Conservation (phyloP, 1,140 invertebrate genomes). For the Monomorium pharaonis region DNA sequence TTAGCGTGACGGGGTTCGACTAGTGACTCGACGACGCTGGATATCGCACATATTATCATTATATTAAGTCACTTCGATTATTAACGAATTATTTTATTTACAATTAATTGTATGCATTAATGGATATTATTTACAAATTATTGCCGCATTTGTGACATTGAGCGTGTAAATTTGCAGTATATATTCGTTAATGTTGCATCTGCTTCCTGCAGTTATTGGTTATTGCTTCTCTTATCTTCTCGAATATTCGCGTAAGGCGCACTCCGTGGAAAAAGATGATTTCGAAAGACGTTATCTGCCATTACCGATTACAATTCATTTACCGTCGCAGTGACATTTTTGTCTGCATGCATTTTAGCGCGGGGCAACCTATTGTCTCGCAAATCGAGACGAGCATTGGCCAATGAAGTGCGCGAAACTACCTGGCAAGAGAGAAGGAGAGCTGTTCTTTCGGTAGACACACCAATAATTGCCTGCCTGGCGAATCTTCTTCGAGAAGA, state of each 20-base stretch:
- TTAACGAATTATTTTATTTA: background rate
- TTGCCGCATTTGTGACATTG: background rate
- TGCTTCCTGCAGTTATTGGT: background rate
- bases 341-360: constrained; percentile 31
- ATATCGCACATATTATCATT: background rate
- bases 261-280: background rate
- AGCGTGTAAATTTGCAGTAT: background rate
- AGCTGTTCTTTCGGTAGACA: constrained; percentile 50
- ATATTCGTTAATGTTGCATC: background rate
- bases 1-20: constrained; percentile 57
- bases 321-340: background rate
- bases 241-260: background rate
- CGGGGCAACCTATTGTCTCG: constrained; percentile 29
- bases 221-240: background rate
- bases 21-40: constrained; percentile 37
- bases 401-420: constrained; percentile 10
- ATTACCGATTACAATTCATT: background rate
- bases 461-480: constrained; percentile 64
- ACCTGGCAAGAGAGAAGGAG: constrained; percentile 22
- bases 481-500: constrained; percentile 57
- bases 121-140: background rate
- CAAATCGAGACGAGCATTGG: constrained; percentile 28
- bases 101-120: background rate
- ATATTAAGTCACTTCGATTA: constrained; percentile 7
- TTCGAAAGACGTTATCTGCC: background rate